Evolutionary conservation across 2,797 vertebrate genomes (phyloP), one percentile per base, ranked within the genome.

Genomic region (Chelonia mydas): DNA sequence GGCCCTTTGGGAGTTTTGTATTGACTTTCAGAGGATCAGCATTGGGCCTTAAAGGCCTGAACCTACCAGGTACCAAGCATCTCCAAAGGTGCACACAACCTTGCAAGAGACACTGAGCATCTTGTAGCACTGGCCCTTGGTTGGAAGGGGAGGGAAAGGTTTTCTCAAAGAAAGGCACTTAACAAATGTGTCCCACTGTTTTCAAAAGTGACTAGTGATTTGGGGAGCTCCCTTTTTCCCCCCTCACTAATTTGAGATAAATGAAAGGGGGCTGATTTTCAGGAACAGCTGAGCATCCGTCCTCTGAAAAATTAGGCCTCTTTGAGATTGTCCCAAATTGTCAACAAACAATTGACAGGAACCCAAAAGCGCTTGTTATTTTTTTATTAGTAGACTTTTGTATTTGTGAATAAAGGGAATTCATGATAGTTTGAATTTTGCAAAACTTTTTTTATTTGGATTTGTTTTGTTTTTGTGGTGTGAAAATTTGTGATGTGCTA

Each of bases 291-390:
- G 49, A 81, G 1, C 6, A 23, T 47, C 65, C 65, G 21, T 19
- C 65, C 9, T 37, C 65, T 37, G 61, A 68, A 68, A 59, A 68
- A 37, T n/a, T n/a, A 68, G 10, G 5, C 21, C n/a, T 5, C 11
- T 49, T 77, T 31, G 16, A 47, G 51, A 9, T 54, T 59, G 45
- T 49, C 85, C 12, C 3, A 50, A 89, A 77, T 7, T 76, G 19
- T 10, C n/a, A 59, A 85, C 15, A 87, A 81, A 37, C 45, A 61
- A 2, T 37, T 8, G 4, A 59, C 1, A 0, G 0, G 21, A 90
- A 85, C 51, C 6, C 59, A 89, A 68, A 90, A 77, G 25, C 88
- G 76, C 37, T 81, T 33, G 1, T 1, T 83, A 6, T 1, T 72
- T 89, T 72, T 68, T 76, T 72, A 81, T 6, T 28, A 2, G 10